Evolutionary conservation across 2,113 vertebrate species (phyloP).

Genomic region (Tenrec ecaudatus): DNA sequence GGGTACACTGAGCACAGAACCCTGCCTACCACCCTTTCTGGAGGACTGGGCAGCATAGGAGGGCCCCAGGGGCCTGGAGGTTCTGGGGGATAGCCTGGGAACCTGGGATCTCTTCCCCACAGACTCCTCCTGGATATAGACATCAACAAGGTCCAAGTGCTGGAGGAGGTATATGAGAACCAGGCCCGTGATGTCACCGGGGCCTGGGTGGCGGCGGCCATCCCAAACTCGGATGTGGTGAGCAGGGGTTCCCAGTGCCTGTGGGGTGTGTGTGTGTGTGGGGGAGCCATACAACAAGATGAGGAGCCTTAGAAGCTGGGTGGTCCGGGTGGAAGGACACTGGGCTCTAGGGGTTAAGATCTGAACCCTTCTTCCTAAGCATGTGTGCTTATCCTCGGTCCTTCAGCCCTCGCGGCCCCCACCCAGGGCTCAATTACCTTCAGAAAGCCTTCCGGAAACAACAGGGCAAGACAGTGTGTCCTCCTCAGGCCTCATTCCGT

Average conservation of each 20-base stretch:
- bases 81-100: not conserved
- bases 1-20: not conserved
- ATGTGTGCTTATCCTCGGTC: rapidly evolving
- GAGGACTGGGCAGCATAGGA: too few relatives aligned
- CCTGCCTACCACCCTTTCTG: not conserved
- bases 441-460: not conserved
- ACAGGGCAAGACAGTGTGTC: rapidly evolving
- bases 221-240: conserved; percentile 71
- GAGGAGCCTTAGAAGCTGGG: not conserved
- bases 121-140: conserved; percentile 82
- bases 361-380: not conserved
- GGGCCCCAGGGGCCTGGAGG: too few relatives aligned
- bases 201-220: conserved; percentile 57
- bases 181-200: conserved; percentile 42
- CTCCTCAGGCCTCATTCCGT: not conserved
- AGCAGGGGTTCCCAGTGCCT: not conserved
- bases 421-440: not conserved
- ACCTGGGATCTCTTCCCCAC: conserved; percentile 18
- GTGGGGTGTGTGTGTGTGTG: rapidly evolving
- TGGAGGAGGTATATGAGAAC: conserved; percentile 86
- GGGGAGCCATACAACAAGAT: not conserved
- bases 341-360: too few relatives aligned
- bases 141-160: conserved; percentile 78
- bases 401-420: too few relatives aligned
- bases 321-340: not conserved